Evolutionary conservation across 2,888 invertebrate genomes (phyloP).

Genomic region (Aphodius sticticus): DNA sequence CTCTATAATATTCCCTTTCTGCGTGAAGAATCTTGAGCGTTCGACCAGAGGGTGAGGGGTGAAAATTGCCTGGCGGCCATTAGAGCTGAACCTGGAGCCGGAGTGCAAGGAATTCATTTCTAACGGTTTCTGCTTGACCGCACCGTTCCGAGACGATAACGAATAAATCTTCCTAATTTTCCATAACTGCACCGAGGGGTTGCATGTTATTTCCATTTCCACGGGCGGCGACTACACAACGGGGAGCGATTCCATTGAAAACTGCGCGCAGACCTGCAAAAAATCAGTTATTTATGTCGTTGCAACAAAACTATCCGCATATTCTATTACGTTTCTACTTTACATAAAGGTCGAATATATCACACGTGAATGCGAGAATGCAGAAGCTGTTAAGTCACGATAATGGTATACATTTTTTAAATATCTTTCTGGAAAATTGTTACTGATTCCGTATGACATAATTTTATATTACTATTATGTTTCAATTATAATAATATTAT

Average conservation of each 20-base stretch:
- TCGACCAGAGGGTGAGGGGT: slow-evolving; percentile 17
- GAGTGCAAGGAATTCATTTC: slow-evolving; percentile 43
- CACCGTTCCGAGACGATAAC: slow-evolving; percentile 48
- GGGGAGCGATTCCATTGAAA: slow-evolving; percentile 36
- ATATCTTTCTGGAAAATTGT: too few relatives aligned
- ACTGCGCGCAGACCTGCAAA: slow-evolving; percentile 5
- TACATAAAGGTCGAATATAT: neutral
- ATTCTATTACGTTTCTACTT: neutral
- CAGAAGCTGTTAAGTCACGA: neutral
- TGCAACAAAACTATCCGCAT: neutral
- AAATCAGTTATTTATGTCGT: slow-evolving; percentile 4
- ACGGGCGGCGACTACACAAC: slow-evolving; percentile 38
- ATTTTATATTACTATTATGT: too few relatives aligned
- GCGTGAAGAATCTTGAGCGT: slow-evolving; percentile 22
- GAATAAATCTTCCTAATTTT: slow-evolving; percentile 56
- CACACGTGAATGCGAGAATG: neutral
- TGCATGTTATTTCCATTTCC: slow-evolving; percentile 47
- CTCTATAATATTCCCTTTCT: slow-evolving; percentile 16
- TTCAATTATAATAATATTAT: too few relatives aligned
- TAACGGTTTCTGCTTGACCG: slow-evolving; percentile 54
- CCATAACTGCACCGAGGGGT: slow-evolving; percentile 50
- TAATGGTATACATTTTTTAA: neutral
- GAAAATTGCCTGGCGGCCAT: slow-evolving; percentile 39
- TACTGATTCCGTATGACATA: too few relatives aligned
- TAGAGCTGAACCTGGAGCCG: slow-evolving; percentile 36